Evolutionary conservation across 2,113 vertebrate species (phyloP).

Genomic region (Myrmecophaga tridactyla): DNA sequence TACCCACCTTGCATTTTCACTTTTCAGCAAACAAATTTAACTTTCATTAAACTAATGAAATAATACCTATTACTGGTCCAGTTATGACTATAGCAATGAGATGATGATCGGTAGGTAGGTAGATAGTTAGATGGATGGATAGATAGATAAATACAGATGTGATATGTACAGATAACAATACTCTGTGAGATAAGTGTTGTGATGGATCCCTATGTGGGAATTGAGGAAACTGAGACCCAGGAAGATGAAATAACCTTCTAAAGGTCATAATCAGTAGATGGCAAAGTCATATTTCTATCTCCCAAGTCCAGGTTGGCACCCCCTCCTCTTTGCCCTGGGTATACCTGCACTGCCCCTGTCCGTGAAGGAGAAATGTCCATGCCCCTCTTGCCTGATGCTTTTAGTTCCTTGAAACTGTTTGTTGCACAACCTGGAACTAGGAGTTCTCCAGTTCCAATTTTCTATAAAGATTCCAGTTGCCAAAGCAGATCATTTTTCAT

Average conservation of each 20-base stretch:
- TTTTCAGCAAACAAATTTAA: background rate
- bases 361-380: background rate
- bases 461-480: background rate
- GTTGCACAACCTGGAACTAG: background rate
- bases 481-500: background rate
- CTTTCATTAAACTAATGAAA: slow-evolving; percentile 5
- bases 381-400: background rate
- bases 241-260: background rate
- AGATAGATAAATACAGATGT: no score
- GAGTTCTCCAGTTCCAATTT: background rate
- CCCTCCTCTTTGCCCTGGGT: background rate
- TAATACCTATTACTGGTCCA: background rate
- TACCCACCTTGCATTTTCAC: background rate
- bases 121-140: no score
- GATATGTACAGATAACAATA: background rate
- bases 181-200: background rate
- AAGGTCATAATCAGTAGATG: background rate
- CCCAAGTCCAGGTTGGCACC: background rate
- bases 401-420: background rate
- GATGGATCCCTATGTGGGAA: background rate
- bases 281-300: background rate
- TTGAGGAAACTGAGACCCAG: background rate
- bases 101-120: no score
- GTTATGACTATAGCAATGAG: no score
- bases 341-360: background rate